Conservation (phyloP, 2,888 invertebrate species). For the Oasisia sp. region DNA sequence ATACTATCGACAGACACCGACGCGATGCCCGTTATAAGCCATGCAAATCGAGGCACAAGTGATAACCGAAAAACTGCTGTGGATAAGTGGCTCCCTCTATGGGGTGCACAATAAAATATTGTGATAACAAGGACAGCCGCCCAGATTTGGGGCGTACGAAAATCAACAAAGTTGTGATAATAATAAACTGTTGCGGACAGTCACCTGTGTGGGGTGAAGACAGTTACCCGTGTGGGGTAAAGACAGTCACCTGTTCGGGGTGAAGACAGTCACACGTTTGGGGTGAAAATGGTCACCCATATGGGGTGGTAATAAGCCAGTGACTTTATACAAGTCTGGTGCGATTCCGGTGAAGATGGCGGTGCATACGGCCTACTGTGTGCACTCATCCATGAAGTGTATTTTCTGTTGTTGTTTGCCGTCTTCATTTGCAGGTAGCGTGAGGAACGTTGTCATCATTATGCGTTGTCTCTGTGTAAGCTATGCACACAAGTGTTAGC, state of each 20-base stretch:
- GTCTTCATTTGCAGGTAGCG: not conserved
- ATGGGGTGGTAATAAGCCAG: not conserved
- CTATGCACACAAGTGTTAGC: not conserved
- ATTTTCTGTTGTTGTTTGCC: not conserved
- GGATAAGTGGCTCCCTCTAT: not conserved
- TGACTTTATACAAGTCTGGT: not conserved
- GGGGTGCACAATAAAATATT: not conserved
- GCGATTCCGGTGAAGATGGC: not conserved
- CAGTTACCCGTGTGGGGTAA: not conserved
- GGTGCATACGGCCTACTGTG: not conserved
- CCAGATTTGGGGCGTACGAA: not conserved
- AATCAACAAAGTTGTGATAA: slow-evolving; percentile 17
- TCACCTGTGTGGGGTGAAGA: not conserved
- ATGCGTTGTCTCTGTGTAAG: not conserved
- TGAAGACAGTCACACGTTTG: not conserved
- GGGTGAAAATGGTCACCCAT: not conserved
- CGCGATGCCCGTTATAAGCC: not conserved
- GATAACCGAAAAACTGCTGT: not conserved
- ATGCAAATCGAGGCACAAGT: not conserved
- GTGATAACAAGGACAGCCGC: not conserved
- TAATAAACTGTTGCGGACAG: not conserved
- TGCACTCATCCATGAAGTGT: not conserved
- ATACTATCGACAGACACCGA: not conserved
- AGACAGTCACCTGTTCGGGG: not conserved
- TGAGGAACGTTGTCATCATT: not conserved